Evolutionary conservation across 1,140 invertebrate species (phyloP).

Genomic region (Formica exsecta): DNA sequence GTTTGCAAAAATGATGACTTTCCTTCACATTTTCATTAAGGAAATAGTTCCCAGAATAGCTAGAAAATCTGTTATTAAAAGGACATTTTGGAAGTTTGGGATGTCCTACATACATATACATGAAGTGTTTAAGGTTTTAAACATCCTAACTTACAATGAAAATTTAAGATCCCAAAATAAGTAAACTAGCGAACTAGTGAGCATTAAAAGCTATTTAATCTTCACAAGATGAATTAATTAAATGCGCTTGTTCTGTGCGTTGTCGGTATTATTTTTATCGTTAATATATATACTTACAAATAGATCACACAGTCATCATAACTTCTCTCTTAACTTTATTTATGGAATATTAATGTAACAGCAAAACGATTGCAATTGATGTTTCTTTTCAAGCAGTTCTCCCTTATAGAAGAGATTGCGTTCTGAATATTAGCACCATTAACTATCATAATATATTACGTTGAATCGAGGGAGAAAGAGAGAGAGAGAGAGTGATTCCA

Average conservation of each 20-base stretch:
- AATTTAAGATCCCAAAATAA: too few species aligned
- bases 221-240: slow-evolving; percentile 64
- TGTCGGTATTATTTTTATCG: slow-evolving; percentile 34
- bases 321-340: slow-evolving; percentile 45
- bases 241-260: slow-evolving; percentile 67
- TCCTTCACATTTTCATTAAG: too few species aligned
- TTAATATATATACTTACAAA: not conserved
- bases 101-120: too few species aligned
- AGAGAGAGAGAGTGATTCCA: slow-evolving; percentile 21
- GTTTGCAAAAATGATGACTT: too few species aligned
- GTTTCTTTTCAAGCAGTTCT: slow-evolving; percentile 24
- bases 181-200: slow-evolving; percentile 74
- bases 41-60: too few species aligned
- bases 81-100: too few species aligned
- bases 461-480: slow-evolving; percentile 28
- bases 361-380: slow-evolving; percentile 32
- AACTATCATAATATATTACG: slow-evolving; percentile 27
- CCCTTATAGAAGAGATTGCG: slow-evolving; percentile 19
- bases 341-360: slow-evolving; percentile 34
- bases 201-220: slow-evolving; percentile 65
- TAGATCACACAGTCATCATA: slow-evolving; percentile 4
- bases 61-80: too few species aligned
- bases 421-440: slow-evolving; percentile 36
- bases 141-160: too few species aligned
- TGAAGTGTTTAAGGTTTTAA: too few species aligned